Evolutionary conservation across 53 echinoderm and acorn worm genomes (phyloP).

Genomic region (Luidia sarsii): DNA sequence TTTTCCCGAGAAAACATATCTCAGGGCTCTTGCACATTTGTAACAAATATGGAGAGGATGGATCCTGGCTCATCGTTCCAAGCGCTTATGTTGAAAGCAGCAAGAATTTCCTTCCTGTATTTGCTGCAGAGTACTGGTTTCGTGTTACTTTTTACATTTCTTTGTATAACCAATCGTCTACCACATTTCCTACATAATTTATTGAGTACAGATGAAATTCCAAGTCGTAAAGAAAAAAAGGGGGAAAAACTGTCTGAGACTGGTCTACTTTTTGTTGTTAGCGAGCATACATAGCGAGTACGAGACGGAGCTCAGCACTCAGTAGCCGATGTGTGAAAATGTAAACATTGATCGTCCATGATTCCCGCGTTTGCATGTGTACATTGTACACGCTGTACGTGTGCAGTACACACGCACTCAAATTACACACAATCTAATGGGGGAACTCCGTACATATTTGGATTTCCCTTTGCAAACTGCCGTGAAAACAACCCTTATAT

Average conservation of each 20-base stretch:
- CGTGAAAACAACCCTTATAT: too few relatives aligned
- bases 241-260: too few relatives aligned
- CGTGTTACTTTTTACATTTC: neutral
- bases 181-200: constrained; percentile 6
- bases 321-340: neutral
- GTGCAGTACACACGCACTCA: too few relatives aligned
- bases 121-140: neutral
- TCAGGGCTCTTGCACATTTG: constrained; percentile 2
- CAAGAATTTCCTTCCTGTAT: constrained; percentile 2
- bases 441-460: too few relatives aligned
- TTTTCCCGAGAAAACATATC: neutral
- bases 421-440: too few relatives aligned
- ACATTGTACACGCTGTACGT: too few relatives aligned
- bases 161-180: neutral
- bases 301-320: too few relatives aligned
- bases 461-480: too few relatives aligned
- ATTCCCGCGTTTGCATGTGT: neutral
- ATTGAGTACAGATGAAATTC: neutral
- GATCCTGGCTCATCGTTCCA: neutral
- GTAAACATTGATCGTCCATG: neutral
- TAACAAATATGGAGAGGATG: neutral
- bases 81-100: neutral
- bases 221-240: too few relatives aligned
- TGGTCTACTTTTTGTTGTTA: too few relatives aligned
- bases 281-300: too few relatives aligned